These are phyloP conservation scores for Lepus europaeus DNA, from an alignment of 2,113 vertebrate genomes.

Conservation along the genomic window DNA sequence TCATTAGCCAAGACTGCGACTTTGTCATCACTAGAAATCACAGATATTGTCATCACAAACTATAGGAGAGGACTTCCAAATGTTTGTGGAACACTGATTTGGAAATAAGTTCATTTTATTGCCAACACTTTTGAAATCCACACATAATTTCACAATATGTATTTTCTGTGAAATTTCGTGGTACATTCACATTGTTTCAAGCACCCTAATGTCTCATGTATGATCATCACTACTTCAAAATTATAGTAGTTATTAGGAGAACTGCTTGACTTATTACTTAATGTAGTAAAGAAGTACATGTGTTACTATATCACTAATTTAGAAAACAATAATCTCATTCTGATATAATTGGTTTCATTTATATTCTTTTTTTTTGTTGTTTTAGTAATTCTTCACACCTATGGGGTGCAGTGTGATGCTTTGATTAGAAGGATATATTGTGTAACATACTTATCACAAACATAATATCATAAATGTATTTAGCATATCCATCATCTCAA, in stretches of 20 bases:
- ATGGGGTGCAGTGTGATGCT: too few relatives aligned
- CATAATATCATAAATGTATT: too few relatives aligned
- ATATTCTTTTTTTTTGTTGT: not conserved
- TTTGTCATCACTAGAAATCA: conserved; percentile 35
- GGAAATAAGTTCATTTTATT: too few relatives aligned
- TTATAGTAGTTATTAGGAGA: not conserved
- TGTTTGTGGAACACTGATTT: too few relatives aligned
- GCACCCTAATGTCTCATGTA: not conserved
- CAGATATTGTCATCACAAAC: not conserved
- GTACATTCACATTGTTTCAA: too few relatives aligned
- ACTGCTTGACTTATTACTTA: not conserved
- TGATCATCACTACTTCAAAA: not conserved
- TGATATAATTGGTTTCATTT: conserved; percentile 15
- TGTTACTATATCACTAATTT: not conserved
- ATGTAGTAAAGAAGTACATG: not conserved
- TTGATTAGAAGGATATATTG: too few relatives aligned
- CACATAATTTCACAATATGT: too few relatives aligned
- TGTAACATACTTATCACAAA: too few relatives aligned
- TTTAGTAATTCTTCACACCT: too few relatives aligned
- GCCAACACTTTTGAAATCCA: too few relatives aligned
- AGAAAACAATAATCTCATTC: not conserved
- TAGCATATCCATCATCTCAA: too few relatives aligned
- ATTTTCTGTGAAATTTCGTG: too few relatives aligned
- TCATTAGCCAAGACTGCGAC: not conserved
- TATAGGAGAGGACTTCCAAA: not conserved